These are phyloP conservation scores for Coenonympha arcania DNA, from an alignment of 2,888 invertebrate genomes.

Conservation along the genomic window DNA sequence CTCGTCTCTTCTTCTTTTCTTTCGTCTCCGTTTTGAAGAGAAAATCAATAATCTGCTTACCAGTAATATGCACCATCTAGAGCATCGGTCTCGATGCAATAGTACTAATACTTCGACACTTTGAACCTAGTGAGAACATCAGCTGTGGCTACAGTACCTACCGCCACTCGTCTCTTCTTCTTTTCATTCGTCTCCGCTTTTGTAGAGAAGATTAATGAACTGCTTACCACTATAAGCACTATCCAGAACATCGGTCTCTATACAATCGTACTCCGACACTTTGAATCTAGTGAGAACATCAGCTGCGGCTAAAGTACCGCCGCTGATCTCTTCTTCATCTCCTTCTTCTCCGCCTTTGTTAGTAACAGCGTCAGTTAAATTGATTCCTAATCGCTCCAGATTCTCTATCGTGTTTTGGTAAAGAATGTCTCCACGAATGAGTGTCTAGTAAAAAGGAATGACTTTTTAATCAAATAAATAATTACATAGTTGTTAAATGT, in stretches of 20 bases:
- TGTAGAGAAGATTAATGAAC: no score
- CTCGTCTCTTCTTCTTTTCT: no score
- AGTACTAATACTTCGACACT: no score
- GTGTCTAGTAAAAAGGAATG: conserved; percentile 7
- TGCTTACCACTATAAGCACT: conserved; percentile 50
- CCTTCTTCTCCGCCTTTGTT: conserved; percentile 35
- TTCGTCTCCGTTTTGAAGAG: no score
- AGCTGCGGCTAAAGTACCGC: conserved; percentile 51
- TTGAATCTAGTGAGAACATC: conserved; percentile 56
- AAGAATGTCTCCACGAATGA: conserved; percentile 51
- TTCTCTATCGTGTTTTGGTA: conserved; percentile 61
- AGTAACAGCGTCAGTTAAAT: conserved; percentile 27
- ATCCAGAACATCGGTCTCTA: conserved; percentile 61
- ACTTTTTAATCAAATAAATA: neutral
- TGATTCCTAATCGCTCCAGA: conserved; percentile 55
- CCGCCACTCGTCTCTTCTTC: no score
- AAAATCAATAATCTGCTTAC: no score
- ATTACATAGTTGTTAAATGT: no score
- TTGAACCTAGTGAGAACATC: no score
- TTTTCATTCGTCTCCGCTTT: no score
- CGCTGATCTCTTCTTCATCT: conserved; percentile 39
- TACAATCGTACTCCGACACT: conserved; percentile 56
- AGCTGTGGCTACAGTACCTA: no score
- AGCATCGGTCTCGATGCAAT: no score
- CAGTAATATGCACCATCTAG: no score